phyloP scores from a whole-genome alignment of 2,113 vertebrate genomes.

The Silurus glanis region DNA sequence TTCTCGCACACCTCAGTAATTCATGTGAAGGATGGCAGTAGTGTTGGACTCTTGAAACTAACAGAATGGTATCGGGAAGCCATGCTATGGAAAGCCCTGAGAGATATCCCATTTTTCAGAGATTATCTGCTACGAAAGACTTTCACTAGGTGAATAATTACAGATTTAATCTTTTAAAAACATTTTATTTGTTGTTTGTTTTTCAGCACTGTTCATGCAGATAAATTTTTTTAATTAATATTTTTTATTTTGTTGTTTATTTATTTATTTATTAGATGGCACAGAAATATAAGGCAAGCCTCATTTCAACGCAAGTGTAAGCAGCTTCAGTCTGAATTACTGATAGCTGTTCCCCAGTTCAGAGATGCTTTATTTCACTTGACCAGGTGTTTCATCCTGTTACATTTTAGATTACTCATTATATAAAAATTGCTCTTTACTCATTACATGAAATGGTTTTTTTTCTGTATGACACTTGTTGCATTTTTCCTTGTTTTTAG shows the following conservation, averaged over 20 bases:
- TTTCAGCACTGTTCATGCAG: slow-evolving; percentile 7
- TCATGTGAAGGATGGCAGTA: slow-evolving; percentile 70
- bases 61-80: slow-evolving; percentile 75
- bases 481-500: slow-evolving; percentile 59
- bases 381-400: slow-evolving; percentile 63
- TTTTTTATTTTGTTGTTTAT: neutral
- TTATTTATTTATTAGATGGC: slow-evolving; percentile 71
- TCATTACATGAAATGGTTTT: neutral
- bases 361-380: slow-evolving; percentile 73
- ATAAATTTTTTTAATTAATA: neutral
- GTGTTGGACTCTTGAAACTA: slow-evolving; percentile 65
- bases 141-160: slow-evolving; percentile 67
- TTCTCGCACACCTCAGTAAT: slow-evolving; percentile 75
- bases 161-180: neutral
- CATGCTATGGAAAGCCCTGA: slow-evolving; percentile 72
- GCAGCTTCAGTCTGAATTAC: slow-evolving; percentile 62
- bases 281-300: slow-evolving; percentile 51
- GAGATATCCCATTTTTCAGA: slow-evolving; percentile 74
- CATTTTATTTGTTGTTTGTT: neutral
- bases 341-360: slow-evolving; percentile 78
- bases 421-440: neutral
- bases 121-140: slow-evolving; percentile 70
- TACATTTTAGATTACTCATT: neutral
- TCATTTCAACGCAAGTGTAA: slow-evolving; percentile 53
- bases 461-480: neutral